Evolutionary conservation across 2,113 vertebrate genomes (phyloP).

Genomic region (Coregonus clupeaformis): DNA sequence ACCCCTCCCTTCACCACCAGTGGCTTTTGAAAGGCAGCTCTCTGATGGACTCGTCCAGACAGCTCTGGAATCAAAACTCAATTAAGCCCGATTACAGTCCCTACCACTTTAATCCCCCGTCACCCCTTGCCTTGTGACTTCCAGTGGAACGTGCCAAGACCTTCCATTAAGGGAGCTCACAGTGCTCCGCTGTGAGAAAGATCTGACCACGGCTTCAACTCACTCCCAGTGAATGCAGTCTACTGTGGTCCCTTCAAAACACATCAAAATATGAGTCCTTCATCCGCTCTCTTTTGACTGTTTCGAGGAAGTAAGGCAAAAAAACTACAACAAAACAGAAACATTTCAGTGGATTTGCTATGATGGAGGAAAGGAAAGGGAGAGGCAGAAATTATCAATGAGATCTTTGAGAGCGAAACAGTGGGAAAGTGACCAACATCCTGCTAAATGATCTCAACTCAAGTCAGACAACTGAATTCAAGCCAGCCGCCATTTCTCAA

Average conservation of each 20-base stretch:
- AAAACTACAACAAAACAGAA: not conserved
- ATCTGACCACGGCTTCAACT: constrained; percentile 22
- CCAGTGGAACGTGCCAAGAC: constrained; percentile 10
- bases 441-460: not conserved
- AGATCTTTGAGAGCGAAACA: constrained; percentile 38
- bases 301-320: not conserved
- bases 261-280: not conserved
- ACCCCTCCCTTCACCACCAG: not conserved
- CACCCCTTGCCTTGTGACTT: constrained; percentile 1
- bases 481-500: not conserved
- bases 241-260: not conserved
- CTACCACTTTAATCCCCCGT: no score
- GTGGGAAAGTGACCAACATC: constrained; percentile 9
- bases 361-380: not conserved
- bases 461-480: not conserved
- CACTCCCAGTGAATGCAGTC: not conserved
- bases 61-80: constrained; percentile 22
- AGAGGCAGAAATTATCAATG: constrained; percentile 36
- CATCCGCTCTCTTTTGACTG: not conserved
- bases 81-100: constrained; percentile 14
- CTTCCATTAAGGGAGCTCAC: constrained; percentile 7
- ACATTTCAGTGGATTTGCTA: not conserved
- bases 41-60: not conserved
- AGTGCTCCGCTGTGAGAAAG: constrained; percentile 23
- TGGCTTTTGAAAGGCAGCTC: not conserved